Percentiles rank a stretch among this genome's conserved stretches.
Conservation (phyloP, 2,113 vertebrate species). For the Dromaius novaehollandiae region DNA sequence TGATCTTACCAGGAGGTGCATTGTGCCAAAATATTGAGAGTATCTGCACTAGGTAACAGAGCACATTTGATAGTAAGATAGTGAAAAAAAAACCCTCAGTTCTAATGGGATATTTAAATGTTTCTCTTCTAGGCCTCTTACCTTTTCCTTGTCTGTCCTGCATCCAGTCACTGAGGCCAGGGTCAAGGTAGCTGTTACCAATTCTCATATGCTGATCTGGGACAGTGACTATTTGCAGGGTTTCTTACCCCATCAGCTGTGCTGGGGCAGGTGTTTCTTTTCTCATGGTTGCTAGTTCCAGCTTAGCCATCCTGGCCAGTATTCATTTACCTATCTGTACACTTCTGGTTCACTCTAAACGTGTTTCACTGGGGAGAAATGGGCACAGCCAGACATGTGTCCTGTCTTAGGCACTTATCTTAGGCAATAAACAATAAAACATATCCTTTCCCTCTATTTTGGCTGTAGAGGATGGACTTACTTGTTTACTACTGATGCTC, state of each 20-base stretch:
- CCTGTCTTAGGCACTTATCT: neutral
- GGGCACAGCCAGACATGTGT: neutral
- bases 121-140: slow-evolving; percentile 39
- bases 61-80: neutral
- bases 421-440: neutral
- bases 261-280: neutral
- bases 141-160: neutral
- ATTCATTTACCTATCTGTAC: neutral
- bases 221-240: neutral
- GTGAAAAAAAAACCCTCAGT: neutral
- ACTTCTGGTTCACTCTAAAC: neutral
- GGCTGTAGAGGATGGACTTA: neutral
- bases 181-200: neutral
- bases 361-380: neutral
- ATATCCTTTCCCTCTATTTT: neutral
- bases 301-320: neutral
- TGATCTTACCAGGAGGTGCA: fast-evolving
- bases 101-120: neutral
- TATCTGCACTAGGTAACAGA: neutral
- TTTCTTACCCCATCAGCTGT: neutral
- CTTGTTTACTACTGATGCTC: neutral
- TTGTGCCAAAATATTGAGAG: neutral
- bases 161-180: neutral
- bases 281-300: slow-evolving; percentile 21
- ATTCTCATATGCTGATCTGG: neutral